These are phyloP conservation scores for Apamea monoglypha DNA, from an alignment of 2,888 invertebrate species.

Conservation along the genomic window DNA sequence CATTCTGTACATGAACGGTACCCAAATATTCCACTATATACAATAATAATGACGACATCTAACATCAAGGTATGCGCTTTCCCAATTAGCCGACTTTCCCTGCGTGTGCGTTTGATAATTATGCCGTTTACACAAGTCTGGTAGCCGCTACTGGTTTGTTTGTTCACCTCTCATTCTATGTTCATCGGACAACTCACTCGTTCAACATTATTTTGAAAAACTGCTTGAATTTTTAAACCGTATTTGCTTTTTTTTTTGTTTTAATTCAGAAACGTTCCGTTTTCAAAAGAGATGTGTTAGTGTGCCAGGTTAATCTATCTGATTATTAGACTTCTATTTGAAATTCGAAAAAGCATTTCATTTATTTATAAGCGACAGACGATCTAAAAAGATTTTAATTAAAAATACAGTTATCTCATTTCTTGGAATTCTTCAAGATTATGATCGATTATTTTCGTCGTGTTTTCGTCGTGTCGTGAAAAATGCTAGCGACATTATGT, in stretches of 20 bases:
- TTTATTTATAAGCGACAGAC: slow-evolving; percentile 60
- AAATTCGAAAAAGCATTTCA: slow-evolving; percentile 52
- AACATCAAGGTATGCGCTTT: slow-evolving; percentile 74
- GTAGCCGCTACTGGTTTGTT: slow-evolving; percentile 79
- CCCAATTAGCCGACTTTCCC: slow-evolving; percentile 79
- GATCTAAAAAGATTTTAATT: slow-evolving; percentile 69
- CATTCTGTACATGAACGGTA: slow-evolving; percentile 37
- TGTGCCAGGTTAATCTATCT: slow-evolving; percentile 61
- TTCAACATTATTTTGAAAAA: slow-evolving; percentile 55
- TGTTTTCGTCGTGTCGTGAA: slow-evolving; percentile 84
- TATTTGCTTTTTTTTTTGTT: slow-evolving; percentile 29
- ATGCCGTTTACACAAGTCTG: slow-evolving; percentile 77
- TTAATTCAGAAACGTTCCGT: slow-evolving; percentile 44
- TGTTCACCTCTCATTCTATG: slow-evolving; percentile 67
- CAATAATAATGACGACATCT: slow-evolving; percentile 56
- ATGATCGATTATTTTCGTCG: slow-evolving; percentile 88
- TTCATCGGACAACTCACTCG: slow-evolving; percentile 55
- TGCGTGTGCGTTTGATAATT: slow-evolving; percentile 75
- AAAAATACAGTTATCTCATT: slow-evolving; percentile 78
- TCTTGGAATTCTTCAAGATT: slow-evolving; percentile 83
- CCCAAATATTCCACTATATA: slow-evolving; percentile 47
- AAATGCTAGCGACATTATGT: slow-evolving; percentile 84
- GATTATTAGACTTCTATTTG: slow-evolving; percentile 58
- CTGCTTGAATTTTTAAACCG: slow-evolving; percentile 47
- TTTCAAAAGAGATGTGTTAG: slow-evolving; percentile 53